Conservation (phyloP, 1,140 invertebrate genomes). For the Augochlora pura region DNA sequence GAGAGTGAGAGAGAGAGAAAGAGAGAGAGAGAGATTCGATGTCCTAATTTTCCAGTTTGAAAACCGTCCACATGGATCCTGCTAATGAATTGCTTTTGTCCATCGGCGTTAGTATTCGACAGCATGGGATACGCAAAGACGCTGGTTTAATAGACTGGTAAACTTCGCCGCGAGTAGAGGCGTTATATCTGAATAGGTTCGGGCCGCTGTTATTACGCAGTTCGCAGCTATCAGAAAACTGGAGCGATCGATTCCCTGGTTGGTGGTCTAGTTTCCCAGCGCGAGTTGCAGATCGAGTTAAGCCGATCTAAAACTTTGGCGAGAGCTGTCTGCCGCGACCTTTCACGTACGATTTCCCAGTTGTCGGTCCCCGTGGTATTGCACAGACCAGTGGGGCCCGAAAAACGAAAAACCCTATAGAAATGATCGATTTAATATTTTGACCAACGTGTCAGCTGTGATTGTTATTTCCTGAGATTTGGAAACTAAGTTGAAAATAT, state of each 20-base stretch:
- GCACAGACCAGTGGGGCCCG: not conserved
- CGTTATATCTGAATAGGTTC: conserved; percentile 58
- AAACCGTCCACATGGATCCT: not conserved
- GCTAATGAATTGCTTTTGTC: conserved; percentile 28
- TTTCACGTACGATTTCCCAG: not conserved
- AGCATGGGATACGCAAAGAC: conserved; percentile 13
- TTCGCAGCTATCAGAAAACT: conserved; percentile 53
- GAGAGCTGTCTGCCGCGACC: not conserved
- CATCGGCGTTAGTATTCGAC: conserved; percentile 27
- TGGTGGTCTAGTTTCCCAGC: conserved; percentile 56
- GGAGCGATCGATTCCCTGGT: conserved; percentile 57
- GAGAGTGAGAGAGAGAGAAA: too few relatives aligned
- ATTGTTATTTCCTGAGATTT: too few relatives aligned
- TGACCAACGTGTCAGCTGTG: too few relatives aligned
- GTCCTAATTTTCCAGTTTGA: too few relatives aligned
- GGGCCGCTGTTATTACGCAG: conserved; percentile 48
- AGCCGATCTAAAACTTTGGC: conserved; percentile 47
- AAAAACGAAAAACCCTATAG: too few relatives aligned
- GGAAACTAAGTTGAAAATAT: too few relatives aligned
- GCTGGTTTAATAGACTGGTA: conserved; percentile 47
- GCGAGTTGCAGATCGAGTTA: conserved; percentile 40
- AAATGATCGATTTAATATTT: too few relatives aligned
- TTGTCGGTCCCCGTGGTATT: not conserved
- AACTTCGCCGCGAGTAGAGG: conserved; percentile 42
- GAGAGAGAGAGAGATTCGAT: too few relatives aligned